Conservation (phyloP, 1,140 invertebrate species). For the Caenorhabditis briggsae region DNA sequence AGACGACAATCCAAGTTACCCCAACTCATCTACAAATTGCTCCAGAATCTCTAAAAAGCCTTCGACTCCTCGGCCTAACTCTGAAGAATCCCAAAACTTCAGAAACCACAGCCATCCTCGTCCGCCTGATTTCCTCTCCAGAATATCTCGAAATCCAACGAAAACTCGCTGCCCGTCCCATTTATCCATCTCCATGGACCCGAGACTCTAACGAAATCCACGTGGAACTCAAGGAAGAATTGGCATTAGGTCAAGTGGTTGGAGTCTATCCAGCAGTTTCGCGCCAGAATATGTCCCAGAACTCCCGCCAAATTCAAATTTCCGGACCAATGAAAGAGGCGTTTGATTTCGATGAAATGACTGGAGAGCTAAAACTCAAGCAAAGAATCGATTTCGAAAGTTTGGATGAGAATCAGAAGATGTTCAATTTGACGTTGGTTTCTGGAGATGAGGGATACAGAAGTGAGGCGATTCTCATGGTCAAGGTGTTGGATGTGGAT, state of each 20-base stretch:
- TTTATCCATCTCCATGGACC: constrained; percentile 17
- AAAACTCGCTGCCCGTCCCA: not conserved
- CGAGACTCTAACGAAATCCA: not conserved
- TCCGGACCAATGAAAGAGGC: not conserved
- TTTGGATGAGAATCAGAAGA: not conserved
- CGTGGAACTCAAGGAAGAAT: constrained; percentile 24
- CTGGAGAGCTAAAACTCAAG: constrained; percentile 32
- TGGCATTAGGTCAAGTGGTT: constrained; percentile 11
- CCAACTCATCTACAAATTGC: not conserved
- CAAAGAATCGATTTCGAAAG: constrained; percentile 47
- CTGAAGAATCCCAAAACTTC: not conserved
- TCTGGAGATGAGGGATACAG: constrained; percentile 43
- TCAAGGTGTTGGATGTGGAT: constrained; percentile 42
- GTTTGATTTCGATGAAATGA: constrained; percentile 37
- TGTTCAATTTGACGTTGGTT: constrained; percentile 14
- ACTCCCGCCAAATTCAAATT: not conserved
- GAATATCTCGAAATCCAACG: constrained; percentile 31
- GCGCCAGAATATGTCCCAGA: not conserved
- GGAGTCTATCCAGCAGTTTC: constrained; percentile 29
- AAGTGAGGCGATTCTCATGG: constrained; percentile 2
- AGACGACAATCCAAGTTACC: constrained; percentile 8
- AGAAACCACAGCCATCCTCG: not conserved
- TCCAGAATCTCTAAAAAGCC: not conserved
- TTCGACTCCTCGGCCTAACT: not conserved
- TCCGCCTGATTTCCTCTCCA: constrained; percentile 42